Evolutionary conservation across 2,113 vertebrate species (phyloP).

Genomic region (Triplophysa siluroides): DNA sequence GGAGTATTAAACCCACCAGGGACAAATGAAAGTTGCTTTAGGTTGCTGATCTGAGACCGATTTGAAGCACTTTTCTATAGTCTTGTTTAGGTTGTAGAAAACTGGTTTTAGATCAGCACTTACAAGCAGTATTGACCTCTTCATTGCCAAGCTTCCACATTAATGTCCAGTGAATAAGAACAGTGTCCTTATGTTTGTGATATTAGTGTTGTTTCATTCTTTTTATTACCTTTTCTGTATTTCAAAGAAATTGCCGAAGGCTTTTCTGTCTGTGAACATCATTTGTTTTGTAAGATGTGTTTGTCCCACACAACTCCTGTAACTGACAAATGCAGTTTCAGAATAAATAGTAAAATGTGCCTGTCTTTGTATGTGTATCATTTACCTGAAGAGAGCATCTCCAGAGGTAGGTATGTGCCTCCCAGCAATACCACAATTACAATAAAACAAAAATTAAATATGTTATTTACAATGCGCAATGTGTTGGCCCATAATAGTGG

Average conservation of each 20-base stretch:
- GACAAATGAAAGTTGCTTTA: slow-evolving; percentile 2
- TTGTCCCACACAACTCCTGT: slow-evolving; percentile 24
- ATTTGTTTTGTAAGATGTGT: slow-evolving; percentile 14
- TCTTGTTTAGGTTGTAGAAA: background rate
- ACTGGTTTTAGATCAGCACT: slow-evolving; percentile 14
- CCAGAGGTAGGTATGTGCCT: too few relatives aligned
- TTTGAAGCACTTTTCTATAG: background rate
- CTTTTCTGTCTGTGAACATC: slow-evolving; percentile 9
- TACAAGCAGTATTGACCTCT: slow-evolving; percentile 23
- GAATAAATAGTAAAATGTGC: slow-evolving; percentile 43
- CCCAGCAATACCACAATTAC: too few relatives aligned
- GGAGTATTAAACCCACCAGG: slow-evolving; percentile 72
- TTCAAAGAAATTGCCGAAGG: slow-evolving; percentile 26
- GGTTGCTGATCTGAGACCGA: background rate
- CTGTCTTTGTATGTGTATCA: background rate
- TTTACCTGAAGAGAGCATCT: background rate
- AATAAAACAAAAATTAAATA: too few relatives aligned
- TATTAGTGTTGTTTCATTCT: slow-evolving; percentile 33
- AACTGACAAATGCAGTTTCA: slow-evolving; percentile 6
- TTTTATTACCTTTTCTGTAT: slow-evolving; percentile 11
- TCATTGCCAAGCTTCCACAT: background rate
- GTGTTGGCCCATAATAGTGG: background rate
- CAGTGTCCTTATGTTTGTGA: background rate
- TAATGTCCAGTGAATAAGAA: slow-evolving; percentile 20
- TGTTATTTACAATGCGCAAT: too few relatives aligned